phyloP scores from a whole-genome alignment of 1,140 invertebrate species.

The Hypsibius dujardini region DNA sequence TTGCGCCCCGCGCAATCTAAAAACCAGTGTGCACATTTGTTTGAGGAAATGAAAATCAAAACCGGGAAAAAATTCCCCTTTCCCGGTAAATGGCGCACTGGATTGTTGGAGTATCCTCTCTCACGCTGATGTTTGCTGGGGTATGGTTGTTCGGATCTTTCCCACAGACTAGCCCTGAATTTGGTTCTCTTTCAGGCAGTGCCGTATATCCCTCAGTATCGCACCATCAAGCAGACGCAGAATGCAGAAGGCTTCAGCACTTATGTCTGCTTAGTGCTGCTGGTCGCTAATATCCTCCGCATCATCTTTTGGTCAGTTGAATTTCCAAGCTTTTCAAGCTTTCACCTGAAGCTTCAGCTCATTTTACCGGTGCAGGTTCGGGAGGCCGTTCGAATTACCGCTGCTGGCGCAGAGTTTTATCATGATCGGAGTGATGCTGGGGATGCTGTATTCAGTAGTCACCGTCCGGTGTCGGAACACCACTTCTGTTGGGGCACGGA shows the following conservation, averaged over 20 bases:
- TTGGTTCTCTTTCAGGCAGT: conserved; percentile 30
- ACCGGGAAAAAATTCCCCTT: no score
- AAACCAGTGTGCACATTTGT: no score
- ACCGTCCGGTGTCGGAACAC: conserved; percentile 57
- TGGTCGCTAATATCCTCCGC: conserved; percentile 84
- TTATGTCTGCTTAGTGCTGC: conserved; percentile 78
- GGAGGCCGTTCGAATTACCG: conserved; percentile 81
- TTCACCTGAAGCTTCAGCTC: no score
- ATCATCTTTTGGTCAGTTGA: conserved; percentile 97
- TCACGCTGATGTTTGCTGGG: conserved; percentile 76
- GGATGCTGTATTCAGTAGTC: conserved; percentile 84
- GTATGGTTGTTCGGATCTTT: conserved; percentile 30
- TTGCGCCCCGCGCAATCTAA: no score
- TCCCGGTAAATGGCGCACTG: no score
- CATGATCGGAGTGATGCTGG: conserved; percentile 89
- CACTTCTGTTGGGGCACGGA: neutral
- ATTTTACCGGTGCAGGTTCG: conserved; percentile 95
- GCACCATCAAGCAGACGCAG: conserved; percentile 67
- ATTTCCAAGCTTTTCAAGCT: no score
- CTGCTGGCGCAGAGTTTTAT: conserved; percentile 86
- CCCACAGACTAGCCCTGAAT: neutral
- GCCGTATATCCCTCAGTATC: conserved; percentile 77
- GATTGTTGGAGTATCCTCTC: no score
- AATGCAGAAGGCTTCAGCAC: conserved; percentile 85
- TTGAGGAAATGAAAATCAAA: no score